A percentile compares a stretch with the other conserved stretches of the same genome.
Conservation (phyloP, 2,888 invertebrate species). For the Idaea dimidiata region DNA sequence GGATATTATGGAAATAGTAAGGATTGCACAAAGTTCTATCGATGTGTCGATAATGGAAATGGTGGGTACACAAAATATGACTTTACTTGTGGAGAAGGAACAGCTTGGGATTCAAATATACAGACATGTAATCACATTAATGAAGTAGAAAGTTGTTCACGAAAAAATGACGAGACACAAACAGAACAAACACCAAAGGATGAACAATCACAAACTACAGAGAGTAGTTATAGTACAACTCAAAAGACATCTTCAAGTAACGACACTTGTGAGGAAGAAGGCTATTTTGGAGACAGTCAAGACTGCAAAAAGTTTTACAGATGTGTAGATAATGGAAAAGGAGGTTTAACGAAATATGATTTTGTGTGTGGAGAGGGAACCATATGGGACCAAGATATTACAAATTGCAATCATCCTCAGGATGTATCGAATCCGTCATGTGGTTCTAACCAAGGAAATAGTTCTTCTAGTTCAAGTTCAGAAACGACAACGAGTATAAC, state of each 20-base stretch:
- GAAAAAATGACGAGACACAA: conserved; percentile 29
- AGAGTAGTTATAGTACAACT: conserved; percentile 15
- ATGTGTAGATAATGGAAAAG: conserved; percentile 83
- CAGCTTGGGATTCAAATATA: conserved; percentile 79
- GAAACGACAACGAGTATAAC: conserved; percentile 14
- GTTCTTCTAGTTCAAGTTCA: conserved; percentile 18
- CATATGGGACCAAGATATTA: conserved; percentile 83
- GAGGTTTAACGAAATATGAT: conserved; percentile 81
- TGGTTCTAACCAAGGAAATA: conserved; percentile 28
- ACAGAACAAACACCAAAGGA: conserved; percentile 39
- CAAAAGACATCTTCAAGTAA: conserved; percentile 27
- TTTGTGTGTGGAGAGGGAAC: conserved; percentile 85
- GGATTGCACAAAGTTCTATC: conserved; percentile 73
- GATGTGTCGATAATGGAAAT: conserved; percentile 70
- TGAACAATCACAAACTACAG: conserved; percentile 35
- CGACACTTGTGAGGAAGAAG: conserved; percentile 76
- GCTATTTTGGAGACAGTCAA: conserved; percentile 82
- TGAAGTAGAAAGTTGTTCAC: conserved; percentile 58
- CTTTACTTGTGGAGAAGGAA: conserved; percentile 79
- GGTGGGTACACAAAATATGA: conserved; percentile 75
- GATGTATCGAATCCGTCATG: conserved; percentile 65
- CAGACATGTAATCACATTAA: conserved; percentile 79
- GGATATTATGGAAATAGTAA: conserved; percentile 70
- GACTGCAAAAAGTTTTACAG: conserved; percentile 84
- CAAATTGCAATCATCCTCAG: conserved; percentile 67